Base-by-base conservation (phyloP, 2,888 invertebrate genomes). In the Neoscelio sp. region DNA sequence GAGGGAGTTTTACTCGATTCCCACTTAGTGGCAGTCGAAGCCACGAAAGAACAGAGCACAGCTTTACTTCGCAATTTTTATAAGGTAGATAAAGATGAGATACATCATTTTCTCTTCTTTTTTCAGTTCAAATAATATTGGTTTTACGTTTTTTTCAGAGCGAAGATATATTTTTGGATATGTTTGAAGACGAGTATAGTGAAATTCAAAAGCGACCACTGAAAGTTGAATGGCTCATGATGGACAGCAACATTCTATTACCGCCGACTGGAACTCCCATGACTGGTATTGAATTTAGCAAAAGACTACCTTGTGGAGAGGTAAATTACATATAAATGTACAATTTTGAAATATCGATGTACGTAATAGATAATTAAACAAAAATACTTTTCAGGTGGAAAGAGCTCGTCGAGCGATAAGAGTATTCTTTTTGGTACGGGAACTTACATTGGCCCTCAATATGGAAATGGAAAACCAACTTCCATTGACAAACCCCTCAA, bases 151-250 rank as follows among this genome's bases (percentile, higher is more conserved):
- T 35, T 60, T 90, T 79, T 7, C 87, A 94, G 93, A 96, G 97
- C 85, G 99, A 99, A 91, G 99, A 99, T 88, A 98, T 99, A 85
- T 99, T 99, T 91, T 92, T 99, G 70, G 99, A 99, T 89, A 96
- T 99, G 94, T 99, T 99, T 90, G 99, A 99, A 91, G 98, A 99
- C 90, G 99, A 99, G 86, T 98, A 96, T 91, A 96, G 95, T 88
- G 98, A 98, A 91, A 96, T 99, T 94, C 95, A 95, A 83, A 97
- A 96, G 88, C 93, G 94, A 12, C 94, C 95, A 0, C 89, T 98
- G 56, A 97, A 97, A 90, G 97, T 99, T 0, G 98, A 99, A 89
- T 97, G 97, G 94, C 91, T 99, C 80, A 97, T 98, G 91, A 98
- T 98, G 97, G 99, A 99, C 91, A 96, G 98, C 48, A 96, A 96